Percentiles rank a stretch among this genome's conserved stretches.
Evolutionary conservation across 2,888 invertebrate species (phyloP).

Genomic region (Tiliacea citrago): DNA sequence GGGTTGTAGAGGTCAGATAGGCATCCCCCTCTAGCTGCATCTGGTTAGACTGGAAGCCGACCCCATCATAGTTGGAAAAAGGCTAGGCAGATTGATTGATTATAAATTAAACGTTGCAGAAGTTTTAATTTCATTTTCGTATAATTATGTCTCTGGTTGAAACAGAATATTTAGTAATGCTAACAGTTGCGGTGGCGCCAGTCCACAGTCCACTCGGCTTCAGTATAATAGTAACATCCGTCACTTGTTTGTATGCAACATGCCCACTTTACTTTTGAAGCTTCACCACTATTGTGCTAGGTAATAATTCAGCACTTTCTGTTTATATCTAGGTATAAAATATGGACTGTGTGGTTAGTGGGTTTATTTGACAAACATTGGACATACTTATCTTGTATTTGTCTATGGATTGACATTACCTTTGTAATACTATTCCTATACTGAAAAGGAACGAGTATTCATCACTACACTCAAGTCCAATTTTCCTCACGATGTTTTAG

Average conservation of each 20-base stretch:
- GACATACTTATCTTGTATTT: not conserved
- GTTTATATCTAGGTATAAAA: constrained; percentile 29
- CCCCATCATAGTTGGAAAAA: no score
- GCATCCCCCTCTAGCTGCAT: no score
- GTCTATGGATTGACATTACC: not conserved
- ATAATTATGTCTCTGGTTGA: constrained; percentile 29
- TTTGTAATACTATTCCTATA: not conserved
- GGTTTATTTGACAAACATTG: not conserved
- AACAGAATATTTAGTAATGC: constrained; percentile 50
- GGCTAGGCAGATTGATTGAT: not conserved
- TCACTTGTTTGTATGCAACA: constrained; percentile 51
- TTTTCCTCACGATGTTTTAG: not conserved
- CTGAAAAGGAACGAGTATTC: not conserved
- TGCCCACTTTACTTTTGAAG: constrained; percentile 42
- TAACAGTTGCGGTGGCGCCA: constrained; percentile 40
- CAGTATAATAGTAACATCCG: constrained; percentile 44
- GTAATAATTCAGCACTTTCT: constrained; percentile 42
- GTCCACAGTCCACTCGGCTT: constrained; percentile 27
- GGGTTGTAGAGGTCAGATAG: no score
- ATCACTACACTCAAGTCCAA: no score
- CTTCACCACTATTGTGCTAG: constrained; percentile 33
- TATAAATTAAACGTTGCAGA: constrained; percentile 1
- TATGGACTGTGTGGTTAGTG: constrained; percentile 13
- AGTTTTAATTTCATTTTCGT: constrained; percentile 28
- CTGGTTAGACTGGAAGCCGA: no score